Evolutionary conservation across 2,888 invertebrate species (phyloP), one percentile per base, ranked within the genome.

Genomic region (Eurois occulta): DNA sequence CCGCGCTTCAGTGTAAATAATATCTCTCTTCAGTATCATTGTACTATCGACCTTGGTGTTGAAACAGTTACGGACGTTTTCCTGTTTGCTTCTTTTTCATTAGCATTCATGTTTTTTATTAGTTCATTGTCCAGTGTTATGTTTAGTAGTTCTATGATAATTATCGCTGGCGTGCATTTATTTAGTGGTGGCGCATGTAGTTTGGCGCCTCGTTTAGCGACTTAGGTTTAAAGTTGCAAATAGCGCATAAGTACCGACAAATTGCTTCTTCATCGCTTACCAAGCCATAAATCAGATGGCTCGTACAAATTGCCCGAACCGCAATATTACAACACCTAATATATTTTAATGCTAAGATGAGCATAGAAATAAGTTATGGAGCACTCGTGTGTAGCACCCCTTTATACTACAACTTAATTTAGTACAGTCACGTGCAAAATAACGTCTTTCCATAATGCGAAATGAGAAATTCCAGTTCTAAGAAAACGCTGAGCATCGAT

Each of bases 1-100:
- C 89, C 81, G 72, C 74, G 81, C 58, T 75, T 84, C 86, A 88
- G 86, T 89, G 91, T 91, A 91, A 92, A 91, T 91, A 91, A 91
- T 91, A 91, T 88, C 86, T 85, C 86, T 85, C 81, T 87, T 86
- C 84, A 87, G 89, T 89, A 87, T 84, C 83, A 77, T 79, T 82
- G 80, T 86, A 87, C 76, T 87, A 64, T 85, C 75, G 80, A 73
- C 78, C 67, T 75, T 85, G 73, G 60, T 62, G 65, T 43, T 76
- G 64, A 52, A 78, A 78, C 64, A 43, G 46, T 72, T 55, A 38
- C 73, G 6, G 69, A 48, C 41, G 55, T 72, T 69, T 85, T 78
- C 76, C 76, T 81, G 77, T 80, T 75, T 52, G 68, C 84, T 41
- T 87, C 80, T 60, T 69, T 78, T 85, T 66, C 24, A 68, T 78